Percentiles rank a stretch among this genome's conserved stretches.
Conservation (phyloP, 2,888 invertebrate genomes). For the Melolontha melolontha region DNA sequence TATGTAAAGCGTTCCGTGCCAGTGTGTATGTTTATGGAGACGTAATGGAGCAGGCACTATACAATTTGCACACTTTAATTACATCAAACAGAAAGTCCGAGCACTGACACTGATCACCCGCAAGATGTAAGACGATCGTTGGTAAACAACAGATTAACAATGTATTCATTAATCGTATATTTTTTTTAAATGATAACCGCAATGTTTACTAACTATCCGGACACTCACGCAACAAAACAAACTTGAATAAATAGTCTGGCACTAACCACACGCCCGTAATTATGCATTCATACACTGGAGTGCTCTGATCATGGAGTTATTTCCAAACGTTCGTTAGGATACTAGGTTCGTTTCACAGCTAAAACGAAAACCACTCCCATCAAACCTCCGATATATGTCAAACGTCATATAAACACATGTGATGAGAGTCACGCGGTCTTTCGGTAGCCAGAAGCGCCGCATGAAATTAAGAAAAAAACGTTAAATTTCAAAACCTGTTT, state of each 20-base stretch:
- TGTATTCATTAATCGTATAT: constrained; percentile 27
- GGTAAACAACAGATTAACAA: constrained; percentile 27
- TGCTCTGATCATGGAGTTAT: constrained; percentile 33
- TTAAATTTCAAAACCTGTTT: constrained; percentile 9
- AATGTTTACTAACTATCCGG: constrained; percentile 42
- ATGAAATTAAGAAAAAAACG: constrained; percentile 2
- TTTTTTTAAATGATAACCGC: constrained; percentile 35
- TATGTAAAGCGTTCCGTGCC: constrained; percentile 43
- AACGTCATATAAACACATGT: constrained; percentile 50
- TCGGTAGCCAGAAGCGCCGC: constrained; percentile 30
- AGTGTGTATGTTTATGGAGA: constrained; percentile 29
- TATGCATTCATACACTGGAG: constrained; percentile 40
- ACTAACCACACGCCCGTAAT: constrained; percentile 33
- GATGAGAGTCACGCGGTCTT: constrained; percentile 52
- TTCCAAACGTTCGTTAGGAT: constrained; percentile 12
- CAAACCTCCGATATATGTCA: constrained; percentile 41
- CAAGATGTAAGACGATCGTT: constrained; percentile 25
- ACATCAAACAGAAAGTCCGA: constrained; percentile 38
- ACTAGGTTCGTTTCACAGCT: constrained; percentile 39
- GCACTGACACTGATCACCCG: constrained; percentile 44
- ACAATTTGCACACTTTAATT: constrained; percentile 30
- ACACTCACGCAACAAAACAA: constrained; percentile 41
- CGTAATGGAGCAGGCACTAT: constrained; percentile 31
- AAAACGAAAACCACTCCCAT: constrained; percentile 57
- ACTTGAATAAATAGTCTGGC: constrained; percentile 34